Evolutionary conservation across 2,113 vertebrate genomes (phyloP), one percentile per base, ranked within the genome.

Genomic region (Melanerpes formicivorus): DNA sequence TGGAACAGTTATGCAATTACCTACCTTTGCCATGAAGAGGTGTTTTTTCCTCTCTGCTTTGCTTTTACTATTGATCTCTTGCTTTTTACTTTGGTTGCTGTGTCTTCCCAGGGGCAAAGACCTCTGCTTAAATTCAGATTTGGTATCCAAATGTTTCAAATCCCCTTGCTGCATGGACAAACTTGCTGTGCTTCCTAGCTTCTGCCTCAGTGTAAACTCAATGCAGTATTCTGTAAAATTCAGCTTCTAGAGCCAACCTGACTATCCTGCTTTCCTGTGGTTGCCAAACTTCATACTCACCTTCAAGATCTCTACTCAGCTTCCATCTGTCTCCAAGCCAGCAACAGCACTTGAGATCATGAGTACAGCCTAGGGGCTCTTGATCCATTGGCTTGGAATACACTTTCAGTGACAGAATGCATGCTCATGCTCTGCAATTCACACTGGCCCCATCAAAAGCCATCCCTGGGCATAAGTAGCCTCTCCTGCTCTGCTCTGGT

Each of bases 1-100:
- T 87, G 78, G 84, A 95, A 73, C 60, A 82, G 75, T 85, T 92
- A 46, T 10, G 16, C 71, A 95, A 79, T 88, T 87, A 66, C 32
- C 56, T 72, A 44, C 11, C 81, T 87, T 54, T 59, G 50, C 95
- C 83, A 64, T 64, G 48, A 64, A 87, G 50, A 80, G 27, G 5
- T 30, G 19, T 26, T 13, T 79, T 90, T 84, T 56, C 75, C 64
- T 46, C 78, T 54, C 0, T 15, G 7, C 48, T 94, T 86, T 86
- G 65, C 32, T 72, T 86, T 84, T 65, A 62, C 29, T 79, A 66
- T 89, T 1, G 4, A 85, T 74, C 85, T 66, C 78, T 37, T 40
- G 12, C 44, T 84, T 84, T 84, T 80, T 27, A 48, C n/a, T 82
- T 82, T 22, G 40, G 72, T 65, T 88, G 60, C 42, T 85, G 82